A percentile compares a stretch with the other conserved stretches of the same genome.
phyloP scores from a whole-genome alignment of 2,888 invertebrate species.

The Phlogophora meticulosa region DNA sequence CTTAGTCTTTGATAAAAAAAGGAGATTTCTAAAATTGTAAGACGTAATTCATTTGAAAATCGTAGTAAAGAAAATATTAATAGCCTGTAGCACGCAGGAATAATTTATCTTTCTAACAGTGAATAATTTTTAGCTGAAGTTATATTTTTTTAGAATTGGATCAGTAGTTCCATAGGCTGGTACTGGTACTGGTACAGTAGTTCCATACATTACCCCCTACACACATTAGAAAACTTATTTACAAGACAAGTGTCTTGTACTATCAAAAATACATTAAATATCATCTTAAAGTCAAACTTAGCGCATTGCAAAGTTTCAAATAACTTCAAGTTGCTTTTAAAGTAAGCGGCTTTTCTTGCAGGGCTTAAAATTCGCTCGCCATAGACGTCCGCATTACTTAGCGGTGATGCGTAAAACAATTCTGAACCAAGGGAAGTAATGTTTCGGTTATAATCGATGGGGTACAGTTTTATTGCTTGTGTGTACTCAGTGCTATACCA shows the following conservation, averaged over 20 bases:
- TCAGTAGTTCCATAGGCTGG: too few relatives aligned
- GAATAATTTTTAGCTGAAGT: too few relatives aligned
- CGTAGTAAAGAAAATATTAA: too few relatives aligned
- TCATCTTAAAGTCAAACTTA: conserved; percentile 21
- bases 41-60: background rate
- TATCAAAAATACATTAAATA: conserved; percentile 30
- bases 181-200: too few relatives aligned
- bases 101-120: too few relatives aligned
- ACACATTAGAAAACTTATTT: too few relatives aligned
- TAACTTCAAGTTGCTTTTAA: conserved; percentile 77
- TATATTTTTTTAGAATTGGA: too few relatives aligned
- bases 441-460: conserved; percentile 11
- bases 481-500: background rate
- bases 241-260: background rate
- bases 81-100: too few relatives aligned
- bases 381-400: conserved; percentile 55
- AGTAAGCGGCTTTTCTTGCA: conserved; percentile 81
- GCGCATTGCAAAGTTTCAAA: conserved; percentile 47
- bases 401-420: conserved; percentile 59
- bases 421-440: conserved; percentile 24
- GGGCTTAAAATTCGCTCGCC: conserved; percentile 64
- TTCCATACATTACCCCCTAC: too few relatives aligned
- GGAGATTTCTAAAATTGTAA: background rate
- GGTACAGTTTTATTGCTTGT: conserved; percentile 1
- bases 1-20: too few relatives aligned